Evolutionary conservation across 2,797 vertebrate species (phyloP), one percentile per base, ranked within the genome.

Genomic region (Centroberyx gerrardi): DNA sequence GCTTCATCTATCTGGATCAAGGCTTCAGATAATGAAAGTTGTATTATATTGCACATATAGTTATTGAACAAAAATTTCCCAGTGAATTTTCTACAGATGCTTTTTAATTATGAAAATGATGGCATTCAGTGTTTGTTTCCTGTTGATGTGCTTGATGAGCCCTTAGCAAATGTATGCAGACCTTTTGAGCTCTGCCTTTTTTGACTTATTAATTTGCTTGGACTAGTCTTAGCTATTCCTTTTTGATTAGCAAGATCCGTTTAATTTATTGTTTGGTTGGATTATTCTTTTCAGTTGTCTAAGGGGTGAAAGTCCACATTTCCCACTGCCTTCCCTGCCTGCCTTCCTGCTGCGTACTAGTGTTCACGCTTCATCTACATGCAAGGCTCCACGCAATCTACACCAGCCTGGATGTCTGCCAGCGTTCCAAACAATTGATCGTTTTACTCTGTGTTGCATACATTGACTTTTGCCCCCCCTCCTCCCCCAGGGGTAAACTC

Each of bases 21-120:
- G 27, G 44, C 66, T 62, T 77, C 44, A 12, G 2, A 40, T 40
- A 40, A 40, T 55, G 67, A 78, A 87, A 78, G 84, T 81, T 68
- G 40, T 65, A 68, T 87, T 68, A 75, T 52, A 68, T 51, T 59
- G 48, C 10, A 27, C 63, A 66, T 22, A 44, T 83, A 72, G 85
- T 74, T 78, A 74, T 74, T 53, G 51, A 72, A 79, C 68, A 64
- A 51, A 29, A 52, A 29, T 75, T 74, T 70, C 44, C 28, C 29
- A 10, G 55, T 48, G 27, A 13, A 29, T 55, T 58, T 49, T 63
- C 51, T 78, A 14, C 49, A 29, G 12, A 7, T n/a, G 17, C 59
- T 13, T 53, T 54, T 72, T 33, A 27, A 68, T 27, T 71, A 2
- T 55, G 8, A 28, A 61, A 46, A 60, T 42, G 15, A n/a, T 42